Evolutionary conservation across 1,140 invertebrate species (phyloP).

Genomic region (Nylanderia fulva): DNA sequence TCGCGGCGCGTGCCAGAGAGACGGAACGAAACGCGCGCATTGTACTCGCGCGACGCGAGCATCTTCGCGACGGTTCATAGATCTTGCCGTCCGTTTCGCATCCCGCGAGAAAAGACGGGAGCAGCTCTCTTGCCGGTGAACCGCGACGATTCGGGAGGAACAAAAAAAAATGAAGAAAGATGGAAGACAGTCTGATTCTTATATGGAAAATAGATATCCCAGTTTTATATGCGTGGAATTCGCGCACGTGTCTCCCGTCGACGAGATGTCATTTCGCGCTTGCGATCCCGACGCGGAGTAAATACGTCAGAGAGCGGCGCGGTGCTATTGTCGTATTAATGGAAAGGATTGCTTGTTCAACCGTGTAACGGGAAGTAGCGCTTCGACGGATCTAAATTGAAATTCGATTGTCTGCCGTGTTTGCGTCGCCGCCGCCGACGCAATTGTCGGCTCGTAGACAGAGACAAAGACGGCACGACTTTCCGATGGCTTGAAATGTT

Average conservation of each 20-base stretch:
- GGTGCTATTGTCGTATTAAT: constrained; percentile 83
- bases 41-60: constrained; percentile 27
- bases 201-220: constrained; percentile 66
- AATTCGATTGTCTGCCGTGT: constrained; percentile 83
- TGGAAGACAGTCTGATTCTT: constrained; percentile 31
- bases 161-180: background rate
- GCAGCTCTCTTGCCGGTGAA: constrained; percentile 17
- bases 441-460: constrained; percentile 65
- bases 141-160: background rate
- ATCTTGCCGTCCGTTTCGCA: background rate
- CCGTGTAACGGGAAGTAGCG: constrained; percentile 78
- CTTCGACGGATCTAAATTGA: constrained; percentile 83
- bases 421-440: constrained; percentile 66
- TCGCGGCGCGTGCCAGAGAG: constrained; percentile 39
- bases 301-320: constrained; percentile 79
- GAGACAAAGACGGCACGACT: constrained; percentile 59
- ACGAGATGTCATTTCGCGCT: constrained; percentile 41
- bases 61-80: constrained; percentile 30
- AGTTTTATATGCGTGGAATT: constrained; percentile 2
- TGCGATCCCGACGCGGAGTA: constrained; percentile 68
- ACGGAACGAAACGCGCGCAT: constrained; percentile 31
- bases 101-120: constrained; percentile 22
- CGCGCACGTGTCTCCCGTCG: constrained; percentile 16
- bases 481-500: constrained; percentile 61
- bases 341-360: constrained; percentile 83